Percentiles rank a stretch among this genome's conserved stretches.
Conservation (phyloP, 2,888 invertebrate genomes). For the Heliconius ismenius region DNA sequence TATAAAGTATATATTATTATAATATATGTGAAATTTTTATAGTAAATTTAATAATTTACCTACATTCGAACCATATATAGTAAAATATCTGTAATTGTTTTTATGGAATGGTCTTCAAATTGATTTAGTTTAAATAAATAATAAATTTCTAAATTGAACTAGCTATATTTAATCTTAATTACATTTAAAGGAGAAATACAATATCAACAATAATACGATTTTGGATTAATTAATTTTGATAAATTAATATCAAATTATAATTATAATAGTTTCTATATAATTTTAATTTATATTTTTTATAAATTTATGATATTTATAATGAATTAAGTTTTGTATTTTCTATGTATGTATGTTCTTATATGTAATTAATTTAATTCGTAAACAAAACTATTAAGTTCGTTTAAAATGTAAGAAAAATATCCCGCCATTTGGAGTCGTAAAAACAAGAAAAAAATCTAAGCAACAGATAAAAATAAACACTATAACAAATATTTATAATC, state of each 20-base stretch:
- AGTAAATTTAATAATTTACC: slow-evolving; percentile 14
- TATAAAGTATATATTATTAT: slow-evolving; percentile 7
- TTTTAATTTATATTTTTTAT: too few species aligned
- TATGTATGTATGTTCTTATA: too few species aligned
- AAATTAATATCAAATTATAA: neutral
- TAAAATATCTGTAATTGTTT: slow-evolving; percentile 46
- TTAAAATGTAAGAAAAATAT: neutral
- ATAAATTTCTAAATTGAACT: slow-evolving; percentile 70
- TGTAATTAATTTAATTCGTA: too few species aligned
- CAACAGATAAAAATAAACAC: slow-evolving; percentile 14
- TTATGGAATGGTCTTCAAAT: slow-evolving; percentile 65
- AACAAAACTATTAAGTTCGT: neutral
- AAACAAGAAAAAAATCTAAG: neutral
- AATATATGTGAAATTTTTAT: neutral
- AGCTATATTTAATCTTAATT: slow-evolving; percentile 56
- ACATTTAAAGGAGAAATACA: slow-evolving; percentile 15
- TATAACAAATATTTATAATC: neutral
- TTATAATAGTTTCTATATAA: too few species aligned
- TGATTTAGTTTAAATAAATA: slow-evolving; percentile 61
- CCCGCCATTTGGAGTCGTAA: neutral
- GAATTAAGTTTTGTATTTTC: too few species aligned
- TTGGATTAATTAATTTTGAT: neutral
- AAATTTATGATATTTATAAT: too few species aligned
- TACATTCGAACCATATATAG: slow-evolving; percentile 24
- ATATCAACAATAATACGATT: neutral